Evolutionary conservation across 23 tunicate genomes (phyloP).

Genomic region (Oikopleura dioica): DNA sequence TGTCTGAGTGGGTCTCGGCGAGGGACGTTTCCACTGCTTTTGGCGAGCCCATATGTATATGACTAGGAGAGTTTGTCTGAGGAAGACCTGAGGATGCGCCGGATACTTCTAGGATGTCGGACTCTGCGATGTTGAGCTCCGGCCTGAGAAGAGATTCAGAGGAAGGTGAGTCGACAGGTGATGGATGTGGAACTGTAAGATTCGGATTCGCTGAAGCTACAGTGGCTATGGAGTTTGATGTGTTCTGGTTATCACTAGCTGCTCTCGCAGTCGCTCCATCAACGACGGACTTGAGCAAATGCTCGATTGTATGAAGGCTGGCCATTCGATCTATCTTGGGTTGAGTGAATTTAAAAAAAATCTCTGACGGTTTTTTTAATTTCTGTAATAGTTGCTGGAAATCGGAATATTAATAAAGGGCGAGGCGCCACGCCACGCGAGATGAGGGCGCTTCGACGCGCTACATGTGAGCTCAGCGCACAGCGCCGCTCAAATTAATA

Average conservation of each 20-base stretch:
- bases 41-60: background rate
- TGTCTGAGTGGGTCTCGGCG: background rate
- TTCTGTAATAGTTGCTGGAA: too few relatives aligned
- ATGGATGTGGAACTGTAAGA: background rate
- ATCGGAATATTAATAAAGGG: too few relatives aligned
- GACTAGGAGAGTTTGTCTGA: background rate
- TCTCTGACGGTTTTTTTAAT: too few relatives aligned
- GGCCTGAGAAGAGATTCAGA: background rate
- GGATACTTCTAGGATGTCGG: background rate
- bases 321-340: background rate
- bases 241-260: too few relatives aligned
- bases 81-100: background rate
- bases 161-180: background rate
- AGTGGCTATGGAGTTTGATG: background rate
- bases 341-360: too few relatives aligned
- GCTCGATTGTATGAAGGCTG: conserved; percentile 1
- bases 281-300: background rate
- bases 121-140: background rate
- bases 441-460: too few relatives aligned
- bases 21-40: background rate
- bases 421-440: too few relatives aligned
- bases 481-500: too few relatives aligned
- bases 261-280: too few relatives aligned
- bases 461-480: too few relatives aligned
- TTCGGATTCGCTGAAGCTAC: background rate